Conservation (phyloP, 2,888 invertebrate species). For the Hirtodrosophila cameraria region DNA sequence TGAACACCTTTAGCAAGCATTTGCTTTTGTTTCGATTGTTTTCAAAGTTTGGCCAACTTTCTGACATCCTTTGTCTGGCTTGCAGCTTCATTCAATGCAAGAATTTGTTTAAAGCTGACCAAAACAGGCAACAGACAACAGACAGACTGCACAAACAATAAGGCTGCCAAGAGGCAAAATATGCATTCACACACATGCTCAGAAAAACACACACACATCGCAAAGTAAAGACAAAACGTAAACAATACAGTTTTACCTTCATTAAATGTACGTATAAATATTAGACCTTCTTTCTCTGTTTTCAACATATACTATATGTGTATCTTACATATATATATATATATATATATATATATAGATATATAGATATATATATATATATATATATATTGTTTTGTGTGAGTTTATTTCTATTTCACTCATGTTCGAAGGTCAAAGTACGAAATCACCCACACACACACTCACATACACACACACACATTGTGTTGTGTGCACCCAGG, state of each 20-base stretch:
- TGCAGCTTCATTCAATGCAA: constrained; percentile 42
- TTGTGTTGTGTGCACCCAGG: too few species aligned
- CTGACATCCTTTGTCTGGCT: constrained; percentile 37
- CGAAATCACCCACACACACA: constrained; percentile 41
- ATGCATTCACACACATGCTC: constrained; percentile 14
- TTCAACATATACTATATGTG: constrained; percentile 5
- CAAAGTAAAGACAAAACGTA: constrained; percentile 56
- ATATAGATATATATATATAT: constrained; percentile 1
- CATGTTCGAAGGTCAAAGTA: constrained; percentile 69
- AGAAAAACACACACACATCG: constrained; percentile 3
- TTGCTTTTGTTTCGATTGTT: constrained; percentile 47
- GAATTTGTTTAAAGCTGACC: constrained; percentile 48
- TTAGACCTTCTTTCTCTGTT: constrained; percentile 32
- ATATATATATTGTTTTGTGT: constrained; percentile 1
- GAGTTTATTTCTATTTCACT: constrained; percentile 39
- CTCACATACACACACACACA: too few species aligned
- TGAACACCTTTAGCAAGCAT: constrained; percentile 9
- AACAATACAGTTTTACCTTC: constrained; percentile 71
- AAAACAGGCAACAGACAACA: constrained; percentile 9
- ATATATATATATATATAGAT: background rate
- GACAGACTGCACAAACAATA: constrained; percentile 33
- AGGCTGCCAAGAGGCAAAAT: constrained; percentile 20
- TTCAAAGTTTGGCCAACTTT: constrained; percentile 38
- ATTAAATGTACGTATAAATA: constrained; percentile 74
- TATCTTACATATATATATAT: background rate